A percentile compares a stretch with the other conserved stretches of the same genome.
These are phyloP conservation scores for Gnatocerus cornutus DNA, from an alignment of 2,888 invertebrate species.

Conservation along the genomic window DNA sequence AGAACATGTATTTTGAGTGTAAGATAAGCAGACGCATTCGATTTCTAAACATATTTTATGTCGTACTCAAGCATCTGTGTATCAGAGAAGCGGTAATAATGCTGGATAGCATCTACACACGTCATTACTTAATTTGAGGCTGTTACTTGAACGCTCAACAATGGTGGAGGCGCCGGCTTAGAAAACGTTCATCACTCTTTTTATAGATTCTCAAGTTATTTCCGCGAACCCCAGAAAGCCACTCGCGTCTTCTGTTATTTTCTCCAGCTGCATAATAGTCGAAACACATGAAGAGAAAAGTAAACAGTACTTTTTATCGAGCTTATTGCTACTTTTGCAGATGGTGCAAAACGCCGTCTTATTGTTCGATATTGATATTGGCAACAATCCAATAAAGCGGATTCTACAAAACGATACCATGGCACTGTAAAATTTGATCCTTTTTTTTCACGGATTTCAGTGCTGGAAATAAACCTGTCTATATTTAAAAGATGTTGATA, in stretches of 20 bases:
- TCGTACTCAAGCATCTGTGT: constrained; percentile 29
- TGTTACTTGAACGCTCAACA: background rate
- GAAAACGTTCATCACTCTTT: background rate
- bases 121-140: background rate
- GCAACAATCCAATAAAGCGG: constrained; percentile 5
- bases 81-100: constrained; percentile 3
- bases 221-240: no score
- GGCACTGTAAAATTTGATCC: no score
- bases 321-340: background rate
- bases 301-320: constrained; percentile 2
- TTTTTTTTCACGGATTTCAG: no score
- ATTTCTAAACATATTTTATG: constrained; percentile 30
- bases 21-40: constrained; percentile 22
- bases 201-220: no score
- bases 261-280: no score
- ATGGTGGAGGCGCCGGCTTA: constrained; percentile 35
- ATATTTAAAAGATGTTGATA: no score
- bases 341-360: background rate
- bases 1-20: constrained; percentile 31
- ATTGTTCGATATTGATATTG: constrained; percentile 8
- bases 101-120: background rate
- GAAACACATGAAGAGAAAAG: background rate
- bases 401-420: background rate
- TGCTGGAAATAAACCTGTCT: no score
- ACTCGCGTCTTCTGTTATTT: no score